Percentiles rank a stretch among this genome's conserved stretches.
phyloP scores from a whole-genome alignment of 2,888 invertebrate genomes.

The Pyrgus malvae region DNA sequence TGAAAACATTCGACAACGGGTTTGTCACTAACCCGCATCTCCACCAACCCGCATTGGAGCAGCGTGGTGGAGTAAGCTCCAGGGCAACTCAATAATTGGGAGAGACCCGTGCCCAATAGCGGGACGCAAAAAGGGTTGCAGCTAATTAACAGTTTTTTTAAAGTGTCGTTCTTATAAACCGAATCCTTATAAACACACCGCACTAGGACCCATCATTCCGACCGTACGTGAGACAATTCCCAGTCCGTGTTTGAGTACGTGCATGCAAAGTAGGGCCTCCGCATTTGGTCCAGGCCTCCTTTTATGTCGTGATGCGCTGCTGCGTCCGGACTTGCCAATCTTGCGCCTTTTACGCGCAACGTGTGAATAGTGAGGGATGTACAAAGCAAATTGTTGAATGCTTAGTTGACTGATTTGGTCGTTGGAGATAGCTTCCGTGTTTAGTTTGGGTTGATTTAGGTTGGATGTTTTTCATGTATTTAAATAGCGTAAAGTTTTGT shows the following conservation, averaged over 20 bases:
- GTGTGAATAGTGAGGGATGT: conserved; percentile 21
- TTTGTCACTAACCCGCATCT: too few species aligned
- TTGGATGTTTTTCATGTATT: too few species aligned
- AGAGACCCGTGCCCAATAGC: too few species aligned
- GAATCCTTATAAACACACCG: conserved; percentile 2
- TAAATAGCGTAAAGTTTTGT: too few species aligned
- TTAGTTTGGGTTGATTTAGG: too few species aligned
- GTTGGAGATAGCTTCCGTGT: conserved; percentile 10
- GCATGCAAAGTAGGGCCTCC: conserved; percentile 44
- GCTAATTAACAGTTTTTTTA: too few species aligned
- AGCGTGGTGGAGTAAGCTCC: too few species aligned
- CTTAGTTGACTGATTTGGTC: conserved; percentile 20
- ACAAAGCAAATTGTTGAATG: conserved; percentile 26
- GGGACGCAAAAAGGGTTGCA: too few species aligned
- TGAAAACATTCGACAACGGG: too few species aligned
- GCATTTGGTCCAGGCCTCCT: conserved; percentile 54
- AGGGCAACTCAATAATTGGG: too few species aligned
- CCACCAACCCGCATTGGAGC: too few species aligned
- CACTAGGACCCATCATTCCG: conserved; percentile 18
- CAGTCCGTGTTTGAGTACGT: conserved; percentile 48
- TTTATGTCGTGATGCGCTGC: conserved; percentile 49
- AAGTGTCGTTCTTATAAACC: background rate
- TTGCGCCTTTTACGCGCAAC: conserved; percentile 32
- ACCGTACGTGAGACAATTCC: conserved; percentile 59
- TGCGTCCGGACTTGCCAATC: conserved; percentile 46